Conservation (phyloP, 30 jellyfish, hydroid and myxozoan species). For the Cassiopea xamachana region DNA sequence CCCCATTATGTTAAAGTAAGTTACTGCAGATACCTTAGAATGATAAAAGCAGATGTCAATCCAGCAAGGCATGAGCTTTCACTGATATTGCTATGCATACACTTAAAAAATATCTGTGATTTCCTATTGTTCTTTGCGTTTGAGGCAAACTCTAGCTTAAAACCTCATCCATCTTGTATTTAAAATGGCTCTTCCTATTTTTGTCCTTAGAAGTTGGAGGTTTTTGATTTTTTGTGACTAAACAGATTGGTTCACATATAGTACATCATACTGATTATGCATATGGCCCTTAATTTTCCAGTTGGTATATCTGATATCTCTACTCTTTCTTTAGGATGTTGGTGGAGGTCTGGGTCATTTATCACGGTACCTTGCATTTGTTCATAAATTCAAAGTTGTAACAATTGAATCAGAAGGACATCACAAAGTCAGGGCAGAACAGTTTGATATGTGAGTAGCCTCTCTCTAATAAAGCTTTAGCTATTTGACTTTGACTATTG, state of each 20-base stretch:
- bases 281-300: no score
- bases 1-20: no score
- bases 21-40: no score
- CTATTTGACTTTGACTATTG: no score
- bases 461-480: no score
- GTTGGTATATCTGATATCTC: neutral
- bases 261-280: neutral
- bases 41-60: no score
- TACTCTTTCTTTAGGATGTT: slow-evolving; percentile 74
- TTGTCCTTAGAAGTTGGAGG: neutral
- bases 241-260: neutral
- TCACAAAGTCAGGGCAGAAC: slow-evolving; percentile 72
- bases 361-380: slow-evolving; percentile 76
- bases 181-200: neutral
- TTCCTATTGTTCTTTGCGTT: no score
- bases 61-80: no score
- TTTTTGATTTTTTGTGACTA: no score
- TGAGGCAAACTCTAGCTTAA: no score
- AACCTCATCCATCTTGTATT: neutral
- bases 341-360: slow-evolving; percentile 93
- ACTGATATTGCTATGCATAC: no score
- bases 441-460: slow-evolving; percentile 75
- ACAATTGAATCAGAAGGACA: slow-evolving; percentile 86
- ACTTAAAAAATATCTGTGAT: no score
- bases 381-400: slow-evolving; percentile 56